Conservation (phyloP, 64 coral and sea anemone genomes). For the Dendrophyllia cribrosa region DNA sequence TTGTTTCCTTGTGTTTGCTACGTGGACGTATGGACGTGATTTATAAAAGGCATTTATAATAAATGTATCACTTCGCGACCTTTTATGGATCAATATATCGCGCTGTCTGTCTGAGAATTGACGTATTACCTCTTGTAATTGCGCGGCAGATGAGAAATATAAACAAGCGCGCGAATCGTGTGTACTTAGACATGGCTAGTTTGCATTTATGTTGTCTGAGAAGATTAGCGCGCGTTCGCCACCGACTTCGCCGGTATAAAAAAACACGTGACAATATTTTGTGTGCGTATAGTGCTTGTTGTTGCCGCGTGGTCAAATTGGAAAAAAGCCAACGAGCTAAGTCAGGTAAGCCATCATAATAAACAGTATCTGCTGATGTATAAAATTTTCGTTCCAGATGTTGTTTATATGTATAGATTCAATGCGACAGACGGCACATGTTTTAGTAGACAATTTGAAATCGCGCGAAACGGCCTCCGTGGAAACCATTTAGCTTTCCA, state of each 20-base stretch:
- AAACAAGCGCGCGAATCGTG: slow-evolving; percentile 12
- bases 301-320: background rate
- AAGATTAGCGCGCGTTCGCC: background rate
- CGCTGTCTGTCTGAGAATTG: background rate
- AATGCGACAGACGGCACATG: background rate
- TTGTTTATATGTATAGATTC: background rate
- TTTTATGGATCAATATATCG: background rate
- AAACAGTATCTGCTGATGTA: background rate
- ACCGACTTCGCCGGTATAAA: background rate
- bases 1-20: too few relatives aligned
- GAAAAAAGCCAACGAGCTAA: background rate
- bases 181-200: background rate
- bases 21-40: too few relatives aligned
- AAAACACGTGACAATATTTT: background rate
- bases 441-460: too few relatives aligned
- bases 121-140: background rate
- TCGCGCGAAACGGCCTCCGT: too few relatives aligned
- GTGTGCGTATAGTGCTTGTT: too few relatives aligned
- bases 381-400: too few relatives aligned
- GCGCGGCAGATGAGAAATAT: background rate
- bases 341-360: background rate
- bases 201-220: background rate
- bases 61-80: background rate
- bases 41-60: background rate
- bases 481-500: too few relatives aligned